Conservation (phyloP, 2,113 vertebrate genomes). For the Ascaphus truei region DNA sequence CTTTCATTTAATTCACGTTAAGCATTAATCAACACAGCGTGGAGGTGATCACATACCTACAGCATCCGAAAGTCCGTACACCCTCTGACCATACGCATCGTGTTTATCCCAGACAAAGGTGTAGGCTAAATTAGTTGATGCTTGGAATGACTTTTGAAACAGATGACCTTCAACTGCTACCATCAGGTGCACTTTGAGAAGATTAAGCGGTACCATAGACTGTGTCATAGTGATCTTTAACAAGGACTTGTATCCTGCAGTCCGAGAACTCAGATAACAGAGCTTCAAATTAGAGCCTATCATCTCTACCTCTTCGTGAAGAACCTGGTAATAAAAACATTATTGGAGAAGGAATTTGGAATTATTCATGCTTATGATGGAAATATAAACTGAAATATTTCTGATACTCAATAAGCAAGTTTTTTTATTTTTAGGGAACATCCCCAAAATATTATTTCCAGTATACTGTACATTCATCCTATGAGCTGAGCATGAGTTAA, state of each 20-base stretch:
- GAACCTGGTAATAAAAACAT: slow-evolving; percentile 75
- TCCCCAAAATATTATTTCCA: too few species aligned
- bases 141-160: slow-evolving; percentile 96
- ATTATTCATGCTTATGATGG: too few species aligned
- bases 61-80: slow-evolving; percentile 91
- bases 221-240: slow-evolving; percentile 97
- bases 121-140: slow-evolving; percentile 92
- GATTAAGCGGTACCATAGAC: slow-evolving; percentile 87
- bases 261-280: slow-evolving; percentile 90
- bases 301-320: slow-evolving; percentile 94
- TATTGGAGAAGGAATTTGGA: too few species aligned
- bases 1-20: neutral
- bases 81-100: slow-evolving; percentile 91
- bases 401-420: too few species aligned
- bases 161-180: slow-evolving; percentile 96
- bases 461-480: too few species aligned
- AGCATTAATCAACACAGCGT: neutral
- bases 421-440: too few species aligned
- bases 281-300: slow-evolving; percentile 86
- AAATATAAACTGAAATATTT: too few species aligned
- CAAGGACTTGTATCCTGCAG: slow-evolving; percentile 88
- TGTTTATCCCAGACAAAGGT: slow-evolving; percentile 98
- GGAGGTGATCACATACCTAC: slow-evolving; percentile 75
- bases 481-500: too few species aligned
- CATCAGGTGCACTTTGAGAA: slow-evolving; percentile 96